phyloP scores from a whole-genome alignment of 2,888 invertebrate species.

The Tromatobia lineatoria region DNA sequence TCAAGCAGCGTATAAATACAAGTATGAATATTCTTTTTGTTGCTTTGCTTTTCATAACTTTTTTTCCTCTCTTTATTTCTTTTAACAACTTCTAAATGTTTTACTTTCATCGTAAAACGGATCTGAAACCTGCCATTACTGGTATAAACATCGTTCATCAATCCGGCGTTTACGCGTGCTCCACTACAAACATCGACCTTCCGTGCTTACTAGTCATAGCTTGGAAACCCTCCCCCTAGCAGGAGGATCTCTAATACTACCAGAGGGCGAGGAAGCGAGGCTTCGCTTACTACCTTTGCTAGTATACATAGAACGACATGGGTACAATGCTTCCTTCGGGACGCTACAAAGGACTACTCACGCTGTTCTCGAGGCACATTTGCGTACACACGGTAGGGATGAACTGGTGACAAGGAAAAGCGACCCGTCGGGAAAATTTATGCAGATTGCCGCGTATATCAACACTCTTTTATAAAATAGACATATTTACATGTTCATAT shows the following conservation, averaged over 20 bases:
- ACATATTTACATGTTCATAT: conserved; percentile 35
- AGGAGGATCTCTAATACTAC: neutral
- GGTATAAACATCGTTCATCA: conserved; percentile 35
- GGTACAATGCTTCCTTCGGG: conserved; percentile 20
- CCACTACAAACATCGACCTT: conserved; percentile 4
- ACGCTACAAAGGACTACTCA: neutral
- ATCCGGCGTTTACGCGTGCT: conserved; percentile 8
- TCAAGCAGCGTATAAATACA: neutral
- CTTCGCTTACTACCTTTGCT: neutral
- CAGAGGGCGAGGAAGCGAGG: neutral
- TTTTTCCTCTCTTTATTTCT: neutral
- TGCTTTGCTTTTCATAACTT: neutral
- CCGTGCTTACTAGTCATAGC: conserved; percentile 22
- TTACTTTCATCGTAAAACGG: conserved; percentile 15
- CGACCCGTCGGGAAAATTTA: conserved; percentile 27
- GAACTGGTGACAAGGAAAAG: neutral
- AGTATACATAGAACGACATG: neutral
- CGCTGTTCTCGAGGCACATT: neutral
- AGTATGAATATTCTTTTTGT: neutral
- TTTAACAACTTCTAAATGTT: neutral
- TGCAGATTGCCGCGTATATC: conserved; percentile 38
- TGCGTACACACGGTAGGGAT: neutral
- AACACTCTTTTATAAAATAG: conserved; percentile 30
- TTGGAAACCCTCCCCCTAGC: conserved; percentile 5
- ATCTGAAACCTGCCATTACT: conserved; percentile 18